phyloP scores from a whole-genome alignment of 1,140 invertebrate species.

The Drosophila varians region DNA sequence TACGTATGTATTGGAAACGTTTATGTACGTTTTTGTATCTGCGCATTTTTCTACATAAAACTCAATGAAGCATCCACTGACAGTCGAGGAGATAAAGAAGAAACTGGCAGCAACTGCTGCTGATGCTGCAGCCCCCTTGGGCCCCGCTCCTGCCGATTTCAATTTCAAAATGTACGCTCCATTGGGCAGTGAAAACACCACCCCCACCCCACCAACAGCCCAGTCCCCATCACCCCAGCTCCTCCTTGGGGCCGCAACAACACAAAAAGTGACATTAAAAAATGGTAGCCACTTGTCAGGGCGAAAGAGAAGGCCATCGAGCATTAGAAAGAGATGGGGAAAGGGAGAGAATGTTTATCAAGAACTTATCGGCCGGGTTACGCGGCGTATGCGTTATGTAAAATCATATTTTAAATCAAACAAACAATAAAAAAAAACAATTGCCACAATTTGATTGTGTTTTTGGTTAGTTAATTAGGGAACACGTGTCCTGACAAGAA shows the following conservation, averaged over 20 bases:
- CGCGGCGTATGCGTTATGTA: conserved; percentile 62
- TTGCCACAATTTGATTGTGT: conserved; percentile 29
- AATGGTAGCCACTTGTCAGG: conserved; percentile 75
- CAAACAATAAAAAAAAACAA: conserved; percentile 14
- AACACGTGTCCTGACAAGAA: conserved; percentile 26
- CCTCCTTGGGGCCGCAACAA: conserved; percentile 12
- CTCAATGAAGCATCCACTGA: conserved; percentile 72
- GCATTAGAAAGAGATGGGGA: neutral
- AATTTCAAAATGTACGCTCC: conserved; percentile 80
- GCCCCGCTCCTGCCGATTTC: conserved; percentile 64
- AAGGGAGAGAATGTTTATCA: conserved; percentile 41
- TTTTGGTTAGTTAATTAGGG: conserved; percentile 32
- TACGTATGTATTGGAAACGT: neutral
- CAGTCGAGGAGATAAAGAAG: conserved; percentile 65
- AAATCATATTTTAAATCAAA: conserved; percentile 31
- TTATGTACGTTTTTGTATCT: conserved; percentile 30
- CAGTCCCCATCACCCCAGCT: neutral
- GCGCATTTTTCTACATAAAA: conserved; percentile 67
- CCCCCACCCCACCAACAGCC: neutral
- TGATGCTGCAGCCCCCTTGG: conserved; percentile 1
- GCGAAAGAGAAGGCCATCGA: neutral
- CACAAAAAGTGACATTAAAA: conserved; percentile 80
- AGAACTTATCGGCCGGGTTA: conserved; percentile 61
- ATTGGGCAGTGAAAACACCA: conserved; percentile 62
- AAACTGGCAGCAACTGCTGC: conserved; percentile 42